phyloP scores from a whole-genome alignment of 64 coral and sea anemone species.

The Montipora cactus region DNA sequence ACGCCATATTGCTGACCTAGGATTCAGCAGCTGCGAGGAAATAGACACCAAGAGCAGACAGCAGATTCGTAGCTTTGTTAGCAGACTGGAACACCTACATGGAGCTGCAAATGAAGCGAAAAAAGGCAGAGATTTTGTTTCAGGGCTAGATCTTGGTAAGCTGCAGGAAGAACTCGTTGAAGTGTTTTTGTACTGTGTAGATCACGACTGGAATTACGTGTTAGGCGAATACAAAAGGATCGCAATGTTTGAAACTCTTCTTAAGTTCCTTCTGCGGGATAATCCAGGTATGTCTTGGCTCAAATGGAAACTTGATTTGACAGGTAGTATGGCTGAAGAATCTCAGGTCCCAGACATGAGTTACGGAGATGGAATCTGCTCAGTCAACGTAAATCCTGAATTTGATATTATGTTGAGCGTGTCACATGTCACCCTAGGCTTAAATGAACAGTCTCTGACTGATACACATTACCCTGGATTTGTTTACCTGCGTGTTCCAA shows the following conservation, averaged over 20 bases:
- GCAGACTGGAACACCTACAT: slow-evolving; percentile 5
- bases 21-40: slow-evolving; percentile 16
- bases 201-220: slow-evolving; percentile 33
- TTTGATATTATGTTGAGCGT: slow-evolving; percentile 49
- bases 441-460: slow-evolving; percentile 4
- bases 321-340: slow-evolving; percentile 7
- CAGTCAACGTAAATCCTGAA: slow-evolving; percentile 12
- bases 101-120: slow-evolving; percentile 2
- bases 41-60: background rate
- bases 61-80: background rate
- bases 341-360: slow-evolving; percentile 38
- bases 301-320: slow-evolving; percentile 42
- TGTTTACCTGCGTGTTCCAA: background rate
- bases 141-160: slow-evolving; percentile 14
- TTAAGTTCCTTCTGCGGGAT: slow-evolving; percentile 19
- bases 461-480: slow-evolving; percentile 6
- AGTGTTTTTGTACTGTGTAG: background rate
- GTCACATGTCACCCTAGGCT: background rate
- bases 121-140: slow-evolving; percentile 28
- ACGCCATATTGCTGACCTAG: slow-evolving; percentile 6
- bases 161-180: slow-evolving; percentile 28
- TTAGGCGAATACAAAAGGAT: background rate
- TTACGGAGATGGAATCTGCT: background rate
- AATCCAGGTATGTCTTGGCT: slow-evolving; percentile 26
- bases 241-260: slow-evolving; percentile 35